Evolutionary conservation across 1,140 invertebrate genomes (phyloP).

Genomic region (Samia ricini): DNA sequence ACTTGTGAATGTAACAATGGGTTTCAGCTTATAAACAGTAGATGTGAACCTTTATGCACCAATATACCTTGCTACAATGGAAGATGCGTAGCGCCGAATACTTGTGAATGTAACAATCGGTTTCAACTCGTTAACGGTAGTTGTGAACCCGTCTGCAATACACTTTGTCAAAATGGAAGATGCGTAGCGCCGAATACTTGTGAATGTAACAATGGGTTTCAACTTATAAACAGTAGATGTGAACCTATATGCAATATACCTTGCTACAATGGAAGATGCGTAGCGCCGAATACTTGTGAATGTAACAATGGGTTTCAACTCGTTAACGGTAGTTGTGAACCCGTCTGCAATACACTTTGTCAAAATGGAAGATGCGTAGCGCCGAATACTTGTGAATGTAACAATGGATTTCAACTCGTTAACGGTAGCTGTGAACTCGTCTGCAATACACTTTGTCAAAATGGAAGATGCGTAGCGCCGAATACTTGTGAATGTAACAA

Average conservation of each 20-base stretch:
- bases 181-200: slow-evolving; percentile 49
- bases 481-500: slow-evolving; percentile 56
- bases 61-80: too few relatives aligned
- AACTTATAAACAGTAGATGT: too few relatives aligned
- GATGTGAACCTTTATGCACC: too few relatives aligned
- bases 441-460: slow-evolving; percentile 22
- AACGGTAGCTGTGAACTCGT: slow-evolving; percentile 2
- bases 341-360: background rate
- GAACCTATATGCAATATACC: too few relatives aligned
- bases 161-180: slow-evolving; percentile 8
- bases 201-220: too few relatives aligned
- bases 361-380: background rate
- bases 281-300: background rate
- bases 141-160: too few relatives aligned
- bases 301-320: slow-evolving; percentile 10
- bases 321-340: background rate
- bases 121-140: too few relatives aligned
- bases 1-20: too few relatives aligned
- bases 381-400: background rate
- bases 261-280: too few relatives aligned
- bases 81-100: too few relatives aligned
- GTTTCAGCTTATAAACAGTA: too few relatives aligned
- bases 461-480: slow-evolving; percentile 27
- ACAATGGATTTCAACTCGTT: background rate
- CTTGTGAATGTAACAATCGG: too few relatives aligned